A percentile compares a stretch with the other conserved stretches of the same genome.
phyloP scores from a whole-genome alignment of 2,797 vertebrate species.

The Sardinella longiceps region DNA sequence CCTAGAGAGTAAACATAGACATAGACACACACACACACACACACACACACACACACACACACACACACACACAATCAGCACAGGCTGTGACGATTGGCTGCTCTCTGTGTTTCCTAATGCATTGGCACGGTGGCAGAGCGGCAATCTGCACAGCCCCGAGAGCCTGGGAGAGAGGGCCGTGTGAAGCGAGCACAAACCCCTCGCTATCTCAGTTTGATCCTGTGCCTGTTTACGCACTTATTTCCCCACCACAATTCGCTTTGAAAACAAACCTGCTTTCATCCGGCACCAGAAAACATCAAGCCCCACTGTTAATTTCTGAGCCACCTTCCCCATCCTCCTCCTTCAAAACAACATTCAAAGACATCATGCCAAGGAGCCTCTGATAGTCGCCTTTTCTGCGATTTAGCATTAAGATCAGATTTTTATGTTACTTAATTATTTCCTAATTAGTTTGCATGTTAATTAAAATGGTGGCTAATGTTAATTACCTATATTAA shows the following conservation, averaged over 20 bases:
- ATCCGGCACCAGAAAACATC: conserved; percentile 41
- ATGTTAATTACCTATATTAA: conserved; percentile 99
- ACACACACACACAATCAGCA: conserved; percentile 20
- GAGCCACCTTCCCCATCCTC: background rate
- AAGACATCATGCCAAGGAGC: conserved; percentile 45
- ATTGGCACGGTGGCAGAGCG: conserved; percentile 46
- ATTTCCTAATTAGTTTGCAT: conserved; percentile 97
- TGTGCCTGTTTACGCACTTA: conserved; percentile 47
- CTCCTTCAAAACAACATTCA: conserved; percentile 43
- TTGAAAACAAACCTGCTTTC: conserved; percentile 60
- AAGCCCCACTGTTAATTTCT: background rate
- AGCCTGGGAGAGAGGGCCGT: conserved; percentile 30
- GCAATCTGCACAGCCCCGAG: conserved; percentile 40
- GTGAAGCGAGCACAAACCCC: conserved; percentile 31
- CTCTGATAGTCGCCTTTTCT: conserved; percentile 49
- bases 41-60: background rate
- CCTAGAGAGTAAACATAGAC: background rate
- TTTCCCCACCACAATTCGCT: conserved; percentile 54
- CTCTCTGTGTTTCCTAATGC: conserved; percentile 40
- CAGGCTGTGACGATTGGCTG: conserved; percentile 32
- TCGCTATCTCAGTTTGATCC: conserved; percentile 49
- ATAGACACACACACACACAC: background rate
- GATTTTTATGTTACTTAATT: conserved; percentile 92
- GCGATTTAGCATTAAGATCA: conserved; percentile 83
- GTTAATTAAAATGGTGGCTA: conserved; percentile 98